These are phyloP conservation scores for Hemaris fuciformis DNA, from an alignment of 2,888 invertebrate species.

Conservation along the genomic window DNA sequence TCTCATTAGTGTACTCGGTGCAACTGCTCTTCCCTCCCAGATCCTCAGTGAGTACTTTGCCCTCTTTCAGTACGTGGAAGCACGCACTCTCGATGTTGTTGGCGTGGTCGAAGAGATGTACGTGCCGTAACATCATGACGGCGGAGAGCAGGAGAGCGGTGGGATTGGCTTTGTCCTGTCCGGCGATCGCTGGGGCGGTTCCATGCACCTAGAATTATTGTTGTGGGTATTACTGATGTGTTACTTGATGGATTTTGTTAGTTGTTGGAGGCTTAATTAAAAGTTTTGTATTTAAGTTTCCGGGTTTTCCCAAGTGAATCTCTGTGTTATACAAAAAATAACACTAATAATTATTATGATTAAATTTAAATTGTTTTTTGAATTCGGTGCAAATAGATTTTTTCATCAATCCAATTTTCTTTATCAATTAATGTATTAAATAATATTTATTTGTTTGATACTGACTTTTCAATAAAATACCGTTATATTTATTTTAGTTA, in stretches of 20 bases:
- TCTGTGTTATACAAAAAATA: too few species aligned
- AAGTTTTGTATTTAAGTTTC: background rate
- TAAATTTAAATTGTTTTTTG: too few species aligned
- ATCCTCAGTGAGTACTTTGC: constrained; percentile 93
- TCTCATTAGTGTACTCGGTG: constrained; percentile 96
- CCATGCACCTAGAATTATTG: constrained; percentile 90
- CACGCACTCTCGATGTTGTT: constrained; percentile 90
- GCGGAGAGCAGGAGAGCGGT: constrained; percentile 97
- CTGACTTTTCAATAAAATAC: background rate
- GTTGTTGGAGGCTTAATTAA: background rate
- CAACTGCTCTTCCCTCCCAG: constrained; percentile 96
- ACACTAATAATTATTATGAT: too few species aligned
- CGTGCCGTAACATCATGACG: constrained; percentile 98
- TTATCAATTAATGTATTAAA: too few species aligned
- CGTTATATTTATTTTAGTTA: too few species aligned
- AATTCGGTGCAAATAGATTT: too few species aligned
- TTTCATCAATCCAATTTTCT: too few species aligned
- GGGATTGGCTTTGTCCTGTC: constrained; percentile 98
- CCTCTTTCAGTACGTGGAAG: constrained; percentile 92
- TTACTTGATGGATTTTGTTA: background rate
- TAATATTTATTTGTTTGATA: background rate
- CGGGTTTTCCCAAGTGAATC: too few species aligned
- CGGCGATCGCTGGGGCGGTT: constrained; percentile 98
- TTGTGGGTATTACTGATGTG: background rate
- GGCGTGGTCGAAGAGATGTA: constrained; percentile 88